Evolutionary conservation across 2,797 vertebrate species (phyloP).

Genomic region (Onychomys torridus): DNA sequence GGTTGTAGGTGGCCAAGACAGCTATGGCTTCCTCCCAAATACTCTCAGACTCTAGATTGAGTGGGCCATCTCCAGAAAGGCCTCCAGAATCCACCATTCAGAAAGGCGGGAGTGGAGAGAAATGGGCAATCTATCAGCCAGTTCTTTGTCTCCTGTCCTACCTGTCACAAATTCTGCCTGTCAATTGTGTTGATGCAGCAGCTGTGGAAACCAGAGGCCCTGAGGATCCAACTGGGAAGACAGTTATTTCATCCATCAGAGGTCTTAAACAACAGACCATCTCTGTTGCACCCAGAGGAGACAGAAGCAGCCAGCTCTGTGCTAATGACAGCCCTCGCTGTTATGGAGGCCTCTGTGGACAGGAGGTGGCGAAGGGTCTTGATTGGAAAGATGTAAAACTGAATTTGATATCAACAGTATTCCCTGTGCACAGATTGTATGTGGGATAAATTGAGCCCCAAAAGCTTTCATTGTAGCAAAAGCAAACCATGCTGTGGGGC

Average conservation of each 20-base stretch:
- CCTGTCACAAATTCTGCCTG: not conserved
- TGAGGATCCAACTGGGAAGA: not conserved
- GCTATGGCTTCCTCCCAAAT: not conserved
- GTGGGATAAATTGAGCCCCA: not conserved
- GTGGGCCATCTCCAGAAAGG: not conserved
- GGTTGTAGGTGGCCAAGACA: not conserved
- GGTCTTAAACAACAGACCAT: not conserved
- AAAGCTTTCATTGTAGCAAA: not conserved
- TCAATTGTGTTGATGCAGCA: not conserved
- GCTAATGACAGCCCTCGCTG: not conserved
- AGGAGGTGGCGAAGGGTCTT: too few relatives aligned
- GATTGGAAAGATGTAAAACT: not conserved
- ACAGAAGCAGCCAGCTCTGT: not conserved
- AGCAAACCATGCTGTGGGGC: not conserved
- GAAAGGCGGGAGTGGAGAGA: not conserved
- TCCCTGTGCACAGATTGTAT: not conserved
- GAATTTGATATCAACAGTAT: not conserved
- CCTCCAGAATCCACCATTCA: fast-evolving
- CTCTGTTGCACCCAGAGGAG: not conserved
- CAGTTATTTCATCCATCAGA: fast-evolving
- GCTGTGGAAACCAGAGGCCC: not conserved
- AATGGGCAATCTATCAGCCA: not conserved
- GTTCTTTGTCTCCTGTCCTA: not conserved
- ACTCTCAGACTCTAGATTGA: not conserved
- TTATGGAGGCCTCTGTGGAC: not conserved